Conservation (phyloP, 2,888 invertebrate genomes). For the Gasteruption jaculator region DNA sequence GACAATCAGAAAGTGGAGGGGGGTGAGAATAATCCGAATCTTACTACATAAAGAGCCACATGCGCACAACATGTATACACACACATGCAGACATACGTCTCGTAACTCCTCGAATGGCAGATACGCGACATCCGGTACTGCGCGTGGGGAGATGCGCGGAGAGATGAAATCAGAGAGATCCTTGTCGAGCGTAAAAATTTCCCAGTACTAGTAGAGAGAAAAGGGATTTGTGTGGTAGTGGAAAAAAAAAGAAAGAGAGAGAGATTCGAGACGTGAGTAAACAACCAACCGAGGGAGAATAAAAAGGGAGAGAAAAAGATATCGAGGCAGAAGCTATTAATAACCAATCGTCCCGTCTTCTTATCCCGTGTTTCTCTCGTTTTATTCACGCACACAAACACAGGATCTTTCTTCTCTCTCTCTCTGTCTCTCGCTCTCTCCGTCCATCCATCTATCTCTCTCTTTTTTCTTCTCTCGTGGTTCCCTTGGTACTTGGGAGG, state of each 20-base stretch:
- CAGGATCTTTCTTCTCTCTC: conserved; percentile 7
- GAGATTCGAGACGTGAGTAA: conserved; percentile 38
- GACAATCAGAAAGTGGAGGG: too few species aligned
- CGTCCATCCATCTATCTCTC: conserved; percentile 4
- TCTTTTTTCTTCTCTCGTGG: conserved; percentile 7
- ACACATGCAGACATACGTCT: too few species aligned
- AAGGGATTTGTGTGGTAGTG: conserved; percentile 35
- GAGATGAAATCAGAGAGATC: too few species aligned
- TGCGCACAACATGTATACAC: too few species aligned
- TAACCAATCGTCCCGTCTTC: conserved; percentile 7
- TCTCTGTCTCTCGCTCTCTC: conserved; percentile 11
- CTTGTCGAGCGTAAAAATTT: too few species aligned
- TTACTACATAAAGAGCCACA: too few species aligned
- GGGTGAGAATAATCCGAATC: too few species aligned
- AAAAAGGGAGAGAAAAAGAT: conserved; percentile 9
- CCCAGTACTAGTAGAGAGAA: conserved; percentile 45
- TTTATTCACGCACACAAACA: too few species aligned
- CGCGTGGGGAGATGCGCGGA: too few species aligned
- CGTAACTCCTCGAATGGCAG: too few species aligned
- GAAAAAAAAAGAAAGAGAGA: conserved; percentile 13
- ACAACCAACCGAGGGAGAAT: conserved; percentile 26
- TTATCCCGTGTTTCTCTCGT: conserved; percentile 18
- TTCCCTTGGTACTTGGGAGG: too few species aligned
- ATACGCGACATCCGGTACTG: too few species aligned
- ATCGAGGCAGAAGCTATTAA: not conserved